A percentile compares a stretch with the other conserved stretches of the same genome.
phyloP scores from a whole-genome alignment of 2,888 invertebrate genomes.

The Drosophila anceps region DNA sequence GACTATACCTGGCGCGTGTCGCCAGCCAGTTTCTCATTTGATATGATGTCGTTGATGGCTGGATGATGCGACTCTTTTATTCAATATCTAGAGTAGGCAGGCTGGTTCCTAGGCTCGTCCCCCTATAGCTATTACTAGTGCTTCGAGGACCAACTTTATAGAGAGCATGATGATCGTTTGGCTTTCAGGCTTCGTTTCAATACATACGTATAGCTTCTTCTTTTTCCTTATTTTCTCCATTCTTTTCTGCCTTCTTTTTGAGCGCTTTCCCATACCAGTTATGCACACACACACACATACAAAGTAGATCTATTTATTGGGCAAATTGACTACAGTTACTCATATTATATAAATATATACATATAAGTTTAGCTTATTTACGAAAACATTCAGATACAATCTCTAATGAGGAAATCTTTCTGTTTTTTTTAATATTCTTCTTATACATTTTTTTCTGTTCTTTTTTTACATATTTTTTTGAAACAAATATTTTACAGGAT shows the following conservation, averaged over 20 bases:
- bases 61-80: neutral
- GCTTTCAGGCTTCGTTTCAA: slow-evolving; percentile 22
- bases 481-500: slow-evolving; percentile 86
- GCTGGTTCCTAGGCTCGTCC: neutral
- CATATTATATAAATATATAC: slow-evolving; percentile 9
- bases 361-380: slow-evolving; percentile 50
- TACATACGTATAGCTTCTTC: neutral
- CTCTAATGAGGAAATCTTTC: slow-evolving; percentile 55
- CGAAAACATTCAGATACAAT: slow-evolving; percentile 24
- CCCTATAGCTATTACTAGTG: neutral
- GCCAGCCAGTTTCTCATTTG: neutral
- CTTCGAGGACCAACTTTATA: slow-evolving; percentile 1
- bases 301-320: slow-evolving; percentile 26
- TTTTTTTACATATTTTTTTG: slow-evolving; percentile 81
- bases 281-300: slow-evolving; percentile 11
- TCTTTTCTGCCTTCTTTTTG: neutral
- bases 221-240: neutral
- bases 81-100: neutral
- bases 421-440: slow-evolving; percentile 71
- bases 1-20: too few relatives aligned
- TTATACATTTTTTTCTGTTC: slow-evolving; percentile 82
- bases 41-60: neutral
- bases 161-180: slow-evolving; percentile 30
- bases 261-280: slow-evolving; percentile 24
- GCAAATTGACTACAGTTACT: slow-evolving; percentile 22